Evolutionary conservation across 2,113 vertebrate genomes (phyloP), one percentile per base, ranked within the genome.

Genomic region (Oceanodroma tethys): DNA sequence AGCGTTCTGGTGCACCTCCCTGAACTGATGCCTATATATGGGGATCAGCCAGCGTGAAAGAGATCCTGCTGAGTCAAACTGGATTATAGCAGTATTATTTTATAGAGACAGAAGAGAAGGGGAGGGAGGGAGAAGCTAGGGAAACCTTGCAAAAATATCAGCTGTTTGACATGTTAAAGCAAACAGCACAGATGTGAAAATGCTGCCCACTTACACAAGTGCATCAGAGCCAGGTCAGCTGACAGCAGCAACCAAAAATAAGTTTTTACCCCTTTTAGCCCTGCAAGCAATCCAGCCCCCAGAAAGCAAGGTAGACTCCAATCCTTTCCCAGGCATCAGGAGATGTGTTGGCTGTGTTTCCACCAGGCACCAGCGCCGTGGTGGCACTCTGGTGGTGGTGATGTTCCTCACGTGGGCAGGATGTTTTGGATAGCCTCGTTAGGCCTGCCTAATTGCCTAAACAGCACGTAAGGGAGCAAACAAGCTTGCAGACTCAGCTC

Each of bases 11-110:
- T 93, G 81, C 93, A 90, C 75, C 92, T 95, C 94, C 91, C 80
- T 94, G 94, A 94, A 95, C 82, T 79, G 95, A 94, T 95, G 93
- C 92, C 92, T 94, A 95, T 96, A 95, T 95, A 95, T 95, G 91
- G 95, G 94, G 89, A 95, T 97, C 90, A 96, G 79, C 85, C 93
- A 92, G 94, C 16, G 2, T 97, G 93, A 91, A 91, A 94, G 63
- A 66, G 95, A 93, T 92, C 89, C 94, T 79, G 96, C 89, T 90
- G 94, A 95, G 92, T 93, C 94, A 93, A 94, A 97, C 86, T 86
- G 82, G 91, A 92, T 92, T 94, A 91, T 76, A 87, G 93, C 67
- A 63, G 93, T 73, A 75, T 93, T 96, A 95, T 94, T 95, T 96
- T 91, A 94, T 52, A 86, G 95, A 93, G 53, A 84, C 58, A 80